Conservation (phyloP, 2,113 vertebrate species). For the Paramisgurnus dabryanus region DNA sequence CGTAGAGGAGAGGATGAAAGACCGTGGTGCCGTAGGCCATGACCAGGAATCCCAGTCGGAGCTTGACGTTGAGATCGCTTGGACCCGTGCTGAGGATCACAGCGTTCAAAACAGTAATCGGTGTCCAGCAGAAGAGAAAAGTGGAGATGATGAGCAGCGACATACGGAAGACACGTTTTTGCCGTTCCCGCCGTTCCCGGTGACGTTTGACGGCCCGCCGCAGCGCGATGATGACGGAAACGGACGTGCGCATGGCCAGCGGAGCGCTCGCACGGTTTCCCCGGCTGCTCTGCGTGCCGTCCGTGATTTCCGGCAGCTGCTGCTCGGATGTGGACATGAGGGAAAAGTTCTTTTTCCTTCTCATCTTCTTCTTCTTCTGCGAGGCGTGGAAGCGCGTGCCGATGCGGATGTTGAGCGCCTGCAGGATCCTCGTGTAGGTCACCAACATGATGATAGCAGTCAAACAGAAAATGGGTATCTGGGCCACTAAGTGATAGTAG, state of each 20-base stretch:
- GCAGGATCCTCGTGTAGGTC: constrained; percentile 97
- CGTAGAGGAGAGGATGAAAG: constrained; percentile 94
- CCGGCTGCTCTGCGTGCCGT: constrained; percentile 82
- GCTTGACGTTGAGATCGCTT: constrained; percentile 86
- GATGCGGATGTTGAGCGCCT: constrained; percentile 97
- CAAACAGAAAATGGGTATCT: constrained; percentile 98
- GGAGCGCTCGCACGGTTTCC: constrained; percentile 78
- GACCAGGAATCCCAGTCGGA: constrained; percentile 91
- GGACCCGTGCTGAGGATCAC: constrained; percentile 90
- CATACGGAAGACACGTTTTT: constrained; percentile 93
- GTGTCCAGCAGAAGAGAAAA: constrained; percentile 96
- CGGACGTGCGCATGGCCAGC: constrained; percentile 89
- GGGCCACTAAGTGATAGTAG: constrained; percentile 95
- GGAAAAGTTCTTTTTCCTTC: constrained; percentile 94
- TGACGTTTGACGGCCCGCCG: constrained; percentile 91
- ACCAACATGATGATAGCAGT: constrained; percentile 95
- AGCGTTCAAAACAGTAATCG: constrained; percentile 93
- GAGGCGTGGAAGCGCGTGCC: constrained; percentile 90
- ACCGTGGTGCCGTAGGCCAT: constrained; percentile 97
- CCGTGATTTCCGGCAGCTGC: constrained; percentile 82
- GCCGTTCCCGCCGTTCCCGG: constrained; percentile 87
- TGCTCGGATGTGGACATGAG: constrained; percentile 86
- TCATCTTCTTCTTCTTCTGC: constrained; percentile 89
- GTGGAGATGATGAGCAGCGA: constrained; percentile 95
- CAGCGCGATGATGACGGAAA: constrained; percentile 94